phyloP scores from a whole-genome alignment of 1,140 invertebrate species.

The Pemphigus obesinymphae region DNA sequence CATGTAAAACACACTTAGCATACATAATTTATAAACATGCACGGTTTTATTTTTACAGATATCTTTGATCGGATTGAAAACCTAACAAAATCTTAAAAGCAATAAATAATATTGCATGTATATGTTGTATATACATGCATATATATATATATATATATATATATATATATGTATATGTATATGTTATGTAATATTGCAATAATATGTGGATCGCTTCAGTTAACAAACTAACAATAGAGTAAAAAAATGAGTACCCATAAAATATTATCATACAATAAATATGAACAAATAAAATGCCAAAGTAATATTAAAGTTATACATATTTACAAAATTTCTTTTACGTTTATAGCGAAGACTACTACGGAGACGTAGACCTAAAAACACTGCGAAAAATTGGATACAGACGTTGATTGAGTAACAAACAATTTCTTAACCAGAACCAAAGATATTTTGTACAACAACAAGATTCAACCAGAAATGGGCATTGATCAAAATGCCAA shows the following conservation, averaged over 20 bases:
- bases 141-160: no score
- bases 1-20: no score
- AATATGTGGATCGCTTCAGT: no score
- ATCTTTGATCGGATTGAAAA: no score
- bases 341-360: slow-evolving; percentile 70
- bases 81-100: no score
- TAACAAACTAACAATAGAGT: not conserved
- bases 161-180: no score
- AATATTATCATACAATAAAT: slow-evolving; percentile 16
- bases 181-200: no score
- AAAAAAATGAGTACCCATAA: not conserved
- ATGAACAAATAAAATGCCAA: no score
- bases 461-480: not conserved
- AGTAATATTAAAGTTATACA: not conserved
- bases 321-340: slow-evolving; percentile 48
- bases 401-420: slow-evolving; percentile 24
- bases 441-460: slow-evolving; percentile 18
- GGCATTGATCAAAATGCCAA: not conserved
- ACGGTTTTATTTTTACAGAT: no score
- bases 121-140: no score
- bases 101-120: no score
- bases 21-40: no score
- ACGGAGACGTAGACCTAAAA: slow-evolving; percentile 75
- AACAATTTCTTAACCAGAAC: not conserved
- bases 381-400: slow-evolving; percentile 71